Percentiles rank a stretch among this genome's conserved stretches.
These are phyloP conservation scores for Teleogryllus occipitalis DNA, from an alignment of 1,140 invertebrate species.

Conservation along the genomic window DNA sequence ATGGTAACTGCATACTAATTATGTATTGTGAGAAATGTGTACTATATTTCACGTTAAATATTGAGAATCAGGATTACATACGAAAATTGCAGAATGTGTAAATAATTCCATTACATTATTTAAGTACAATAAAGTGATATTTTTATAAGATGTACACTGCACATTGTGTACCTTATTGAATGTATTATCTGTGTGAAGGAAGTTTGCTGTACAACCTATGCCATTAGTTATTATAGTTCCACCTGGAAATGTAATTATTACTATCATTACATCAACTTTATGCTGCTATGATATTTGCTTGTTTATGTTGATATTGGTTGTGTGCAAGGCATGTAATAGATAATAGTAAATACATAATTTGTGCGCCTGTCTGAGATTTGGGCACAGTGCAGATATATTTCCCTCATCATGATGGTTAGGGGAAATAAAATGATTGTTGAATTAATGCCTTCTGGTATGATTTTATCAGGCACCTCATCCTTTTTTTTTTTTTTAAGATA, in stretches of 20 bases:
- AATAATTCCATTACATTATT: neutral
- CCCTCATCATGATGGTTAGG: neutral
- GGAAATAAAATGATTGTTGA: neutral
- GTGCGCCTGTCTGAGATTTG: neutral
- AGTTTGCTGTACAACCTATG: neutral
- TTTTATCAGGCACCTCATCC: neutral
- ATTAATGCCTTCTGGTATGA: neutral
- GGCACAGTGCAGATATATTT: neutral
- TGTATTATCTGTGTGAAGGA: neutral
- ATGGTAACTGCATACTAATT: neutral
- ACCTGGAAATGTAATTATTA: neutral
- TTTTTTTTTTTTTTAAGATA: too few relatives aligned
- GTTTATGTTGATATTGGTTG: neutral
- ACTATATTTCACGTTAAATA: neutral
- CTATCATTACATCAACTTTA: neutral
- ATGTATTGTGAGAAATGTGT: neutral
- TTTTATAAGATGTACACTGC: neutral
- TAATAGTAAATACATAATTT: neutral
- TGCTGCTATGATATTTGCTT: slow-evolving; percentile 4
- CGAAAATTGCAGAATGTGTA: neutral
- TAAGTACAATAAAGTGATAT: slow-evolving; percentile 6
- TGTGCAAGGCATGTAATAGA: slow-evolving; percentile 1
- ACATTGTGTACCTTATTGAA: neutral
- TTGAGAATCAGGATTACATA: neutral
- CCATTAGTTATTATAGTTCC: neutral